phyloP scores from a whole-genome alignment of 2,113 vertebrate genomes.

The Vicugna pacos region DNA sequence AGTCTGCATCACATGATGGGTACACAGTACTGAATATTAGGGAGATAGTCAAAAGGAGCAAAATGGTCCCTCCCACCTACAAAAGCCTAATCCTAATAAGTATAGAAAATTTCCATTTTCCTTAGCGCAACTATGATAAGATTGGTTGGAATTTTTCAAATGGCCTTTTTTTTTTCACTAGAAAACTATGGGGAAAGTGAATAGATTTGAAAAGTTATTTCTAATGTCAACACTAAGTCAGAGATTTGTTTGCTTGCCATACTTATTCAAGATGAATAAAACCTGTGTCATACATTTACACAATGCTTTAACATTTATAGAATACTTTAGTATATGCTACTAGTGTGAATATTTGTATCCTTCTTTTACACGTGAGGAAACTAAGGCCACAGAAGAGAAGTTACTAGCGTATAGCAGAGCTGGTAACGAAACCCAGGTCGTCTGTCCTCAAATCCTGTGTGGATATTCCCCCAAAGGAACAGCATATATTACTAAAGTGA shows the following conservation, averaged over 20 bases:
- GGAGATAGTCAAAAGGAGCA: background rate
- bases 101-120: background rate
- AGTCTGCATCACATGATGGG: background rate
- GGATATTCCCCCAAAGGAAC: background rate
- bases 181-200: background rate
- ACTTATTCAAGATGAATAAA: slow-evolving; percentile 30
- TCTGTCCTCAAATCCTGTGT: background rate
- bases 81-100: slow-evolving; percentile 5
- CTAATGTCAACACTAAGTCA: background rate
- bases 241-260: slow-evolving; percentile 2
- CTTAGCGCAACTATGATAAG: background rate
- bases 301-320: background rate
- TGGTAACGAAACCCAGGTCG: slow-evolving; percentile 17
- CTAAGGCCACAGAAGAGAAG: slow-evolving; percentile 3
- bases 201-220: slow-evolving; percentile 29
- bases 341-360: background rate
- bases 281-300: background rate
- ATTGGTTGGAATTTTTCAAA: slow-evolving; percentile 17
- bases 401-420: background rate
- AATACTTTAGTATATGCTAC: background rate
- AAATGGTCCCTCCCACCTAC: background rate
- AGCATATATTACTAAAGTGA: background rate
- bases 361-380: background rate
- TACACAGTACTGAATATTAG: background rate
- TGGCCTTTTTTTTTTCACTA: background rate